These are phyloP conservation scores for Gobio occitaniae DNA, from an alignment of 2,797 vertebrate species.

Conservation along the genomic window DNA sequence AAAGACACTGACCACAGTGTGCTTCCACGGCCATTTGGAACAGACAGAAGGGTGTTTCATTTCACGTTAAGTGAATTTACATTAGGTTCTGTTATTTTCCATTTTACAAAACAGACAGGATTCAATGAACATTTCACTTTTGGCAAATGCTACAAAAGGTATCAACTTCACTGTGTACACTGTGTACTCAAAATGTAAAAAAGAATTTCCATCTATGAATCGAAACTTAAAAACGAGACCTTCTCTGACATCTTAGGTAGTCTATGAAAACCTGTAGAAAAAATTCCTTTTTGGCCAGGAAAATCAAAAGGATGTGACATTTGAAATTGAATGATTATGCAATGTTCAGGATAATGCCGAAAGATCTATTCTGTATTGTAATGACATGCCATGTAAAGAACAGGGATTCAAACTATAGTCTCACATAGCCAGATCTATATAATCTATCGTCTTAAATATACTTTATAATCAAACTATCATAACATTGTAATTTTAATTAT, in stretches of 20 bases:
- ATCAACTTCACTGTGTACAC: background rate
- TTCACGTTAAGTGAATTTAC: conserved; percentile 20
- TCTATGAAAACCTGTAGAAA: background rate
- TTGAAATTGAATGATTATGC: background rate
- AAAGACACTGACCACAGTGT: background rate
- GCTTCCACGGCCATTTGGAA: background rate
- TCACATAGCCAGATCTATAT: background rate
- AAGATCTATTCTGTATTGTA: background rate
- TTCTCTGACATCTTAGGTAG: background rate
- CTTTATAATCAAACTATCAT: background rate
- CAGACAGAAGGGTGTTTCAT: conserved; percentile 3
- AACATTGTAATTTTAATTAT: too few relatives aligned
- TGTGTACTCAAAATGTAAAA: background rate
- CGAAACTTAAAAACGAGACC: background rate
- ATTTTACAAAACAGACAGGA: background rate
- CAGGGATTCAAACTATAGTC: background rate
- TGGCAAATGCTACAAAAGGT: background rate
- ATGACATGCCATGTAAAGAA: background rate
- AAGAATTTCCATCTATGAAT: background rate
- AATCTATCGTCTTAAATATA: background rate
- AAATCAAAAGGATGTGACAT: background rate
- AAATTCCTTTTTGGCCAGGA: background rate
- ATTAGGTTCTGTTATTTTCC: background rate
- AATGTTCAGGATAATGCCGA: background rate
- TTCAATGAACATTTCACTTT: background rate